Evolutionary conservation across 2,113 vertebrate genomes (phyloP).

Genomic region (Perognathus longimembris): DNA sequence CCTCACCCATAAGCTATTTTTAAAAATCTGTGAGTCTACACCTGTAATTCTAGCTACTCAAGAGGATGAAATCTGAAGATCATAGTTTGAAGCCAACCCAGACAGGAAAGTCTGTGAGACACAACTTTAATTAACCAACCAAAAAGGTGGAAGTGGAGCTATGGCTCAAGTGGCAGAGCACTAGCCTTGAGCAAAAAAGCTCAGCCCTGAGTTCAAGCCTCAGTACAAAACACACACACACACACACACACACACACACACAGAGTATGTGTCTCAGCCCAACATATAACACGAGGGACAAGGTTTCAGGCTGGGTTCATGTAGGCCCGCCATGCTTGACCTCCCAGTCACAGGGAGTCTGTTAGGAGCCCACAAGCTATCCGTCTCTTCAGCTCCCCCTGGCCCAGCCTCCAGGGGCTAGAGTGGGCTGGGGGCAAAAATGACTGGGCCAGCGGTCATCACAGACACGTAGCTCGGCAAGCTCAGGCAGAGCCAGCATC

Average conservation of each 20-base stretch:
- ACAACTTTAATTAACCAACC: no score
- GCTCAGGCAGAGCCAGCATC: background rate
- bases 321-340: accelerated
- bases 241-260: no score
- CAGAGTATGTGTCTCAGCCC: background rate
- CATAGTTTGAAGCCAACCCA: no score
- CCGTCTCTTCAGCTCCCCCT: background rate
- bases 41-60: no score
- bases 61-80: no score
- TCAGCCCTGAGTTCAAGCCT: no score
- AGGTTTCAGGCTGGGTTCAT: accelerated
- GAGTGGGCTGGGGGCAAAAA: background rate
- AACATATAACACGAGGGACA: accelerated
- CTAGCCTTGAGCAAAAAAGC: no score
- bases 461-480: background rate
- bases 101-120: no score
- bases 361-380: background rate
- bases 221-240: no score
- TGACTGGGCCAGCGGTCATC: background rate
- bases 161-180: no score
- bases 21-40: background rate
- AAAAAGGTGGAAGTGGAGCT: no score
- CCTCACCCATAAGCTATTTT: background rate
- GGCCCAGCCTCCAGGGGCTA: background rate
- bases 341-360: background rate